phyloP scores from a whole-genome alignment of 2,797 vertebrate species.

The Spondyliosoma cantharus region DNA sequence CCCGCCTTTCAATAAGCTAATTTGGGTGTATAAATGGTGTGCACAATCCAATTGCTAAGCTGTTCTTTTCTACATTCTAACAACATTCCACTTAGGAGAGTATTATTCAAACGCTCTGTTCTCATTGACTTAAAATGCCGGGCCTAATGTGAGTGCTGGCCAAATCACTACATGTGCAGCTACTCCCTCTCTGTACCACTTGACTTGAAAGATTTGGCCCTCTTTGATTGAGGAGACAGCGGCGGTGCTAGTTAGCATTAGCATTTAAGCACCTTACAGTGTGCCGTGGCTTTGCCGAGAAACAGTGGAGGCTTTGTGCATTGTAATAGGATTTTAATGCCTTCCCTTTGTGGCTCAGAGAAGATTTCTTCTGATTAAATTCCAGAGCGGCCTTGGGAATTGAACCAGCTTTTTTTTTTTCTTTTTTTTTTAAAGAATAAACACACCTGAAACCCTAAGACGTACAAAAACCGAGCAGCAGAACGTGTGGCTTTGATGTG shows the following conservation, averaged over 20 bases:
- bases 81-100: neutral
- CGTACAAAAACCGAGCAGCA: neutral
- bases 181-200: neutral
- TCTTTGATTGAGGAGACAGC: constrained; percentile 23
- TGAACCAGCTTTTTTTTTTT: constrained; percentile 52
- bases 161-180: neutral
- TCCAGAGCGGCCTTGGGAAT: constrained; percentile 73
- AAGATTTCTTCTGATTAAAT: constrained; percentile 82
- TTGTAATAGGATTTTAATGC: constrained; percentile 85
- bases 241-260: constrained; percentile 52
- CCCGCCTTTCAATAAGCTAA: too few relatives aligned
- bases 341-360: constrained; percentile 73
- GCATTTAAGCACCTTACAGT: constrained; percentile 54
- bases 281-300: constrained; percentile 63
- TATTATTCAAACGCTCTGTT: constrained; percentile 2
- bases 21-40: too few relatives aligned
- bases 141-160: neutral
- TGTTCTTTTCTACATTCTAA: neutral
- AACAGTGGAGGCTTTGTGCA: constrained; percentile 81
- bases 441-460: constrained; percentile 56
- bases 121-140: neutral
- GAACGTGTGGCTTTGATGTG: constrained; percentile 54
- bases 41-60: neutral
- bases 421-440: constrained; percentile 35
- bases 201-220: constrained; percentile 37